phyloP scores from a whole-genome alignment of 2,113 vertebrate species.

The Solea senegalensis region DNA sequence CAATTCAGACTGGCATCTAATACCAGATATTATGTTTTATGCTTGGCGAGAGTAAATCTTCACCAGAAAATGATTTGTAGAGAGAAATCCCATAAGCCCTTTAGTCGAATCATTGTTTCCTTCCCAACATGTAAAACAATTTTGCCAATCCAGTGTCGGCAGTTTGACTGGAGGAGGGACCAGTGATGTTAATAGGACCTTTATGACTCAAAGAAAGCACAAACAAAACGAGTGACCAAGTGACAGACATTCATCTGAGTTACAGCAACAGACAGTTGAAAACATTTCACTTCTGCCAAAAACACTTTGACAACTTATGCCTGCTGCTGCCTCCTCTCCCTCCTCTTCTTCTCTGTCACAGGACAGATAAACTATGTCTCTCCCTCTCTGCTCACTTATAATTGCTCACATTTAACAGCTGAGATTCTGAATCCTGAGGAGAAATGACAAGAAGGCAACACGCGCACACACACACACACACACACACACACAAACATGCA shows the following conservation, averaged over 20 bases:
- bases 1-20: not conserved
- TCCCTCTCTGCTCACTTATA: slow-evolving; percentile 61
- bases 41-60: slow-evolving; percentile 8
- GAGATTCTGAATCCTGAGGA: slow-evolving; percentile 62
- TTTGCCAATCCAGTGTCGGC: not conserved
- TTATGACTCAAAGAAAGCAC: slow-evolving; percentile 26
- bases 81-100: slow-evolving; percentile 17
- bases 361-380: slow-evolving; percentile 46
- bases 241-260: slow-evolving; percentile 52
- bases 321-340: slow-evolving; percentile 37
- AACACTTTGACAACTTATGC: slow-evolving; percentile 62
- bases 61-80: slow-evolving; percentile 6
- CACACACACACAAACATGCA: not conserved
- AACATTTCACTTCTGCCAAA: slow-evolving; percentile 70
- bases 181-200: slow-evolving; percentile 6
- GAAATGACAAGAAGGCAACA: slow-evolving; percentile 37
- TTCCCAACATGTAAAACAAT: not conserved
- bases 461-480: not conserved
- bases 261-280: slow-evolving; percentile 58
- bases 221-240: slow-evolving; percentile 27
- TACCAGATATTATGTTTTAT: not conserved
- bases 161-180: not conserved
- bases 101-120: slow-evolving; percentile 11
- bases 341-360: slow-evolving; percentile 42
- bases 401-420: slow-evolving; percentile 79